Evolutionary conservation across 1,140 invertebrate genomes (phyloP).

Genomic region (Nomia melanderi): DNA sequence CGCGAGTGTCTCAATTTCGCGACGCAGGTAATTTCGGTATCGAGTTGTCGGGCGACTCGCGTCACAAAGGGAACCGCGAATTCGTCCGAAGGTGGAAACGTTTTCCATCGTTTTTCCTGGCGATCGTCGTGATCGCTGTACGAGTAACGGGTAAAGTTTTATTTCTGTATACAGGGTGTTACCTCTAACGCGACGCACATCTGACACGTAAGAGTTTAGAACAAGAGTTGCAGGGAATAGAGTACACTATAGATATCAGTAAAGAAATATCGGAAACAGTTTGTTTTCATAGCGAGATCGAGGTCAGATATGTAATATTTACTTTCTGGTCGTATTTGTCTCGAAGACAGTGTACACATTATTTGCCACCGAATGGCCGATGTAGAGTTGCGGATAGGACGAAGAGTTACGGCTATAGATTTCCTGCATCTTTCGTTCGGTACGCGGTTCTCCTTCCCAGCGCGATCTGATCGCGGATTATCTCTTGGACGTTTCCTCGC

Average conservation of each 20-base stretch:
- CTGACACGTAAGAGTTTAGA: too few species aligned
- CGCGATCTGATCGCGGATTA: background rate
- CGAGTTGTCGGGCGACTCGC: background rate
- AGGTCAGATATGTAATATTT: too few species aligned
- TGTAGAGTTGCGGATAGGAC: constrained; percentile 19
- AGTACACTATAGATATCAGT: too few species aligned
- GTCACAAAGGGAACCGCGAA: background rate
- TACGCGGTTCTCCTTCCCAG: background rate
- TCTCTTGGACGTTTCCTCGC: constrained; percentile 17
- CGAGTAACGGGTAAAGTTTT: too few species aligned
- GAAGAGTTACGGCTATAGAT: constrained; percentile 46
- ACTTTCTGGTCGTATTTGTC: too few species aligned
- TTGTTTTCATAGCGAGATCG: too few species aligned
- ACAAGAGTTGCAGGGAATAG: too few species aligned
- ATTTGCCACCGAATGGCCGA: constrained; percentile 4
- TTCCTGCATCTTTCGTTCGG: constrained; percentile 21
- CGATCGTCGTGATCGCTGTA: too few species aligned
- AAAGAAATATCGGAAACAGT: too few species aligned
- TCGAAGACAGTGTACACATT: too few species aligned
- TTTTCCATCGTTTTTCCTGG: background rate
- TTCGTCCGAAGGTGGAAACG: background rate
- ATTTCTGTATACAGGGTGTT: too few species aligned
- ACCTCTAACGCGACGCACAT: too few species aligned
- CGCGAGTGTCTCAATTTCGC: constrained; percentile 23
- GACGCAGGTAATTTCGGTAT: background rate